Conservation (phyloP, 2,113 vertebrate species). For the Oreochromis niloticus region DNA sequence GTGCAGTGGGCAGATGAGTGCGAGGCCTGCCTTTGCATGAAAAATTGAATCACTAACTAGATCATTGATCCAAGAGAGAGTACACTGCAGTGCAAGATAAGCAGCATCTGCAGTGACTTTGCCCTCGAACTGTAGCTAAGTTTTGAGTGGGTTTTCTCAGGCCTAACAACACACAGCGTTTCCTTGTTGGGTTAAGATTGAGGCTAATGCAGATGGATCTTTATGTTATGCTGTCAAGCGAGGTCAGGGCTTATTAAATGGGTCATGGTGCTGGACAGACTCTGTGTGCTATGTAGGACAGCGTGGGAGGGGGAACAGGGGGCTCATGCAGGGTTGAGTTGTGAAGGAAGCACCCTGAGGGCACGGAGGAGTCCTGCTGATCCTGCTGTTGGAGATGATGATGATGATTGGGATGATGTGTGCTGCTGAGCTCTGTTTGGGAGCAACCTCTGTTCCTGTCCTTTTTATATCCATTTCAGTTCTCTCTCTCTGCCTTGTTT, state of each 20-base stretch:
- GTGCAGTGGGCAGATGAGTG: background rate
- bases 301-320: constrained; percentile 1
- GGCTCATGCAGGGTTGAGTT: constrained; percentile 14
- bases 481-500: background rate
- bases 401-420: background rate
- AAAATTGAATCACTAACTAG: constrained; percentile 21
- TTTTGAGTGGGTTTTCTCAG: background rate
- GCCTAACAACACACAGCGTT: background rate
- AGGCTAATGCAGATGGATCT: constrained; percentile 33
- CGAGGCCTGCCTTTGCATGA: constrained; percentile 11
- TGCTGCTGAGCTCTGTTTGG: background rate
- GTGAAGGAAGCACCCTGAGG: background rate
- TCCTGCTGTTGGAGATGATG: background rate
- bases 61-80: constrained; percentile 42
- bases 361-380: background rate
- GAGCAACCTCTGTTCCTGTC: background rate
- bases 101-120: constrained; percentile 26
- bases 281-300: constrained; percentile 53
- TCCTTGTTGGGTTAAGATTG: constrained; percentile 10
- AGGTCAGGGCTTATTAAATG: constrained; percentile 37
- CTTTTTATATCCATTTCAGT: background rate
- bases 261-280: constrained; percentile 54
- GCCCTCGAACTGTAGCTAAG: background rate
- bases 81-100: constrained; percentile 29
- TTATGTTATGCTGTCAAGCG: constrained; percentile 25